Evolutionary conservation across 1,140 invertebrate species (phyloP), one percentile per base, ranked within the genome.

Genomic region (Helicoverpa zea): DNA sequence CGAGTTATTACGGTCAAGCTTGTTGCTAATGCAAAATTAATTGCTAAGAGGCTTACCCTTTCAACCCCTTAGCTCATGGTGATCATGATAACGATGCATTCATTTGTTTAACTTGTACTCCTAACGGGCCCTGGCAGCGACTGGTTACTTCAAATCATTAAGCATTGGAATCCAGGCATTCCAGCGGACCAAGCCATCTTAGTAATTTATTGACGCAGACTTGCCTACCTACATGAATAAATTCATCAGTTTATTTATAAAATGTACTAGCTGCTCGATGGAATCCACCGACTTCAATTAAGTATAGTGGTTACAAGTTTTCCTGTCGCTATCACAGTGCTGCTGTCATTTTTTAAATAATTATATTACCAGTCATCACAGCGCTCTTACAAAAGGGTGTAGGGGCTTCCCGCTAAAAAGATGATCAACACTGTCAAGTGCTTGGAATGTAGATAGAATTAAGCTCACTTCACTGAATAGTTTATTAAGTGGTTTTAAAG

Each of bases 1-100:
- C 68, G 54, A 52, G 49, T 72, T 18, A 29, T 54, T 52, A 12
- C 9, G 18, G 18, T 29, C 59, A 30, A 29, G 29, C 30, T 23
- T 30, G 23, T 29, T 54, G 49, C 68, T 72, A 52, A 72, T 54
- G 68, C 49, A 11, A 54, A 72, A 52, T 72, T 72, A 72, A 72
- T 72, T 54, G 68, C 23, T 43, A 43, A 43, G 35, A 43, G 35
- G 35, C 35, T 72, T n/a, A 16, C 68, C 49, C 68, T 72, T 72
- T 72, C 49, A 72, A 54, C 68, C 68, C 68, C 13, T 51, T 35
- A 12, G 68, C 1, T 29, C 64, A 72, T n/a, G 49, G 23, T 72
- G 29, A 64, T 64, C 29, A 47, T 16, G 63, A 64, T 64, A 64
- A 64, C 30, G 13, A 47, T 16, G 30, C 10, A 16, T 9, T 9